Evolutionary conservation across 1,140 invertebrate genomes (phyloP), one percentile per base, ranked within the genome.

Genomic region (Trichomalopsis sarcophagae): DNA sequence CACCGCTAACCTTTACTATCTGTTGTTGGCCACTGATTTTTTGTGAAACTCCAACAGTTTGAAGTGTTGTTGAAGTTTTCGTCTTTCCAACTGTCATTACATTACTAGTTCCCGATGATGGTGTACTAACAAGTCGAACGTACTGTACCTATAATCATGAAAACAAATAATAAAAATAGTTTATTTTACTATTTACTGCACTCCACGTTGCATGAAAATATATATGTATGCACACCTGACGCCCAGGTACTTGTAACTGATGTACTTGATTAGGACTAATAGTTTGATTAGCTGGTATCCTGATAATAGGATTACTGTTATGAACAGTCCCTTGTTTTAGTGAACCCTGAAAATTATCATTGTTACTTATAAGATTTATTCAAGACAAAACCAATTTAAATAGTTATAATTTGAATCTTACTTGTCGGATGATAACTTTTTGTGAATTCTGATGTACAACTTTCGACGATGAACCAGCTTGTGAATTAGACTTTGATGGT

Each of bases 191-290:
- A 40, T 6, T 75, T 75, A 87, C 27, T 21, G 4, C 23, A 69
- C n/a, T 55, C 2, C 75, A 33, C 17, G 17, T 14, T 82, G 17
- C 50, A 50, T 23, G 14, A 55, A 82, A 87, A 78, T 55, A 71
- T 30, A 80, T 85, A 87, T 27, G 27, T 47, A 81, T 88, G 91
- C 91, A 91, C 91, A 95, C 94, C 90, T 96, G 95, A 93, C 95
- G 94, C 17, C 95, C 95, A 30, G 95, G 95, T 84, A 96, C 94
- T 92, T 96, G 96, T 81, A 96, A 95, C 89, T 96, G 95, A 93
- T 96, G 95, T 50, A 96, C 91, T 89, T 96, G 95, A 88, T 93
- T 93, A 86, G 92, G 91, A 84, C 89, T 91, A 84, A 94, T 92
- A 87, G 90, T 93, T 86, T 94, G 95, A 90, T 91, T 94, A 74